phyloP scores from a whole-genome alignment of 2,888 invertebrate species.

The Rhogogaster chlorosoma region DNA sequence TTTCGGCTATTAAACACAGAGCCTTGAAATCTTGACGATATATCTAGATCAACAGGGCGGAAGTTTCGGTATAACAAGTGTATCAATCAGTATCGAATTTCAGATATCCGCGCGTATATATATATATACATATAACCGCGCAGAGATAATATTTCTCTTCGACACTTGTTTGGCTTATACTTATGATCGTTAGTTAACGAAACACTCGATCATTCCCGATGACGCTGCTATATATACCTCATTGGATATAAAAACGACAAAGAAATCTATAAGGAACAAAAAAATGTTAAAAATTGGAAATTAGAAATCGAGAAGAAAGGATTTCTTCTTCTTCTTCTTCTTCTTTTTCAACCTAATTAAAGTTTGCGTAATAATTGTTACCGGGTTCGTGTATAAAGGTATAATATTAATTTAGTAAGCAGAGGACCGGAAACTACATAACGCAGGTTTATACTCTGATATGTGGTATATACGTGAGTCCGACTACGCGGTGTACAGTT shows the following conservation, averaged over 20 bases:
- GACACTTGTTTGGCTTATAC: constrained; percentile 19
- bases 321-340: too few relatives aligned
- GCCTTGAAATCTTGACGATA: neutral
- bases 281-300: neutral
- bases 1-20: neutral
- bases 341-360: neutral
- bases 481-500: neutral
- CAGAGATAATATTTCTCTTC: neutral
- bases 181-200: neutral
- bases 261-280: neutral
- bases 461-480: neutral
- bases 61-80: neutral
- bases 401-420: neutral
- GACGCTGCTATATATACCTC: neutral
- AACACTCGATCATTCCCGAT: neutral
- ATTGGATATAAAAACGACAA: neutral
- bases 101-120: neutral
- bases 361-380: neutral
- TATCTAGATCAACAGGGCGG: neutral
- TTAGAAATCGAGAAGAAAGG: too few relatives aligned
- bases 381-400: too few relatives aligned
- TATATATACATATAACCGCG: neutral
- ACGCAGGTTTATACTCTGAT: neutral
- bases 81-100: constrained; percentile 19
- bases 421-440: neutral